Evolutionary conservation across 2,113 vertebrate species (phyloP), one percentile per base, ranked within the genome.

Genomic region (Oryzias celebensis): DNA sequence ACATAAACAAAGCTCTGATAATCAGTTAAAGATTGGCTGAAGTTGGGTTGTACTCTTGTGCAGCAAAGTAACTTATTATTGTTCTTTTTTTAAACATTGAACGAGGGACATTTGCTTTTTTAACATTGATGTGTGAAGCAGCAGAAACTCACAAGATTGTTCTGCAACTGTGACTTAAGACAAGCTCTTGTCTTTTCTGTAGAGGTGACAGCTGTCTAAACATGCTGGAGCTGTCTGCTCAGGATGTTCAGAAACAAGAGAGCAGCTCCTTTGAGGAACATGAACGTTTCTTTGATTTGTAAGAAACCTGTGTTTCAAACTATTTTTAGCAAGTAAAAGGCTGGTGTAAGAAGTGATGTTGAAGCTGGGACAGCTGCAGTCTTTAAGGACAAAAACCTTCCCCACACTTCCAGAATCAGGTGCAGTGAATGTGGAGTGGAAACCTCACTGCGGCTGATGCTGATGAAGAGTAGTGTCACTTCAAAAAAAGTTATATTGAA

Each of bases 251-350:
- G 51, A 64, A 75, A 42, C 14, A 52, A 51, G 58, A 73, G 46
- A 45, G 2, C 52, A 1, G 69, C 65, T 41, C 82, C 46, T 70
- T 41, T 54, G 70, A 26, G 75, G 60, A 74, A 78, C 31, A 58
- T 20, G 70, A 69, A 69, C 57, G 57, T 41, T 53, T 23, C 48
- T 74, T 8, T 48, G 22, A 67, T 44, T 60, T 46, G 56, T 59
- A 58, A 0, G 2, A 56, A 52, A 51, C 46, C 44, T 59, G 28
- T 47, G 59, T 28, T 66, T 55, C 7, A 17, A 8, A 18, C 58
- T 80, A 48, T 72, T 60, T 64, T 54, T 69, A 61, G 22, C 52
- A 13, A 14, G 26, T 48, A 10, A 64, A 48, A 58, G 48, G 45
- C 53, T 14, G 22, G 18, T 68, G 59, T 23, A 47, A 58, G 48